Evolutionary conservation across 2,113 vertebrate genomes (phyloP).

Genomic region (Casuarius casuarius): DNA sequence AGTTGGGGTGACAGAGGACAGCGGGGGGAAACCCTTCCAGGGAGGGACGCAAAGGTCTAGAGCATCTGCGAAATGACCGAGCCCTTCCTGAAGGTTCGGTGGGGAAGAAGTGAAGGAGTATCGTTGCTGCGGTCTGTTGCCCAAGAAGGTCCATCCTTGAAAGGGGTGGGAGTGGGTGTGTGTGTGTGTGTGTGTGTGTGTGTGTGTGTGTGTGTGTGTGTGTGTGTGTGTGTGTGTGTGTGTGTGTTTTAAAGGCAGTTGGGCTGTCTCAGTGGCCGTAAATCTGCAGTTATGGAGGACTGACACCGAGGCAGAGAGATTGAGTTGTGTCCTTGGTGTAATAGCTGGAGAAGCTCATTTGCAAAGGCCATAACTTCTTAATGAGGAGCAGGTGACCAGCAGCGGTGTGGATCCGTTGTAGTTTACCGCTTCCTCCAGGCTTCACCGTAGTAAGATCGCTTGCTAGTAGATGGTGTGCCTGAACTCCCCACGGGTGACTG

Average conservation of each 20-base stretch:
- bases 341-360: background rate
- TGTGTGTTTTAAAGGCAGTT: background rate
- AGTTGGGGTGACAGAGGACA: background rate
- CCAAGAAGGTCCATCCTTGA: accelerated
- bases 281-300: background rate
- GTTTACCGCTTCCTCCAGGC: background rate
- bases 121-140: background rate
- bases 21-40: background rate
- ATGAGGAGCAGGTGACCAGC: accelerated
- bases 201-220: too few species aligned
- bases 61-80: background rate
- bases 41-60: background rate
- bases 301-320: accelerated
- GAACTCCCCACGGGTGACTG: background rate
- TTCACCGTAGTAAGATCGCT: background rate
- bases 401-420: accelerated
- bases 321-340: accelerated
- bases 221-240: too few species aligned
- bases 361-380: background rate
- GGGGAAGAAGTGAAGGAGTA: background rate
- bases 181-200: too few species aligned
- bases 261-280: accelerated
- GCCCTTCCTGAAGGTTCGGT: background rate
- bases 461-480: background rate
- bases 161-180: too few species aligned